phyloP scores from a whole-genome alignment of 2,113 vertebrate genomes.

The Neolamprologus ventralis region DNA sequence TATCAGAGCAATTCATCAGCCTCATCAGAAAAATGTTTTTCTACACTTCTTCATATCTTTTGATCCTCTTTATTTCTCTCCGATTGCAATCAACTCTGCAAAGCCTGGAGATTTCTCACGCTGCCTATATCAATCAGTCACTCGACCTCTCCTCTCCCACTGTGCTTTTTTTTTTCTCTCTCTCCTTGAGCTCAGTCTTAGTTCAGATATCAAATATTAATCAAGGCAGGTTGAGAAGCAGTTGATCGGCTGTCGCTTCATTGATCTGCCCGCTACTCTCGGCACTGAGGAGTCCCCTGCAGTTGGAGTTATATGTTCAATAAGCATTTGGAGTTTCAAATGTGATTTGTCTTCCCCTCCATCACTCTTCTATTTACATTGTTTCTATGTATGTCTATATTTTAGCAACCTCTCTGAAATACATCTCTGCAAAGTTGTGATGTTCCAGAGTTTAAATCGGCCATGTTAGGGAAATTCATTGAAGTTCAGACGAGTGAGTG shows the following conservation, averaged over 20 bases:
- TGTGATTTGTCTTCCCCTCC: neutral
- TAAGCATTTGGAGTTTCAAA: neutral
- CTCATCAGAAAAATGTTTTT: neutral
- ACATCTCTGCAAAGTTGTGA: neutral
- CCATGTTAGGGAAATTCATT: neutral
- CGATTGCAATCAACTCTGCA: conserved; percentile 6
- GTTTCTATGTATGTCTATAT: neutral
- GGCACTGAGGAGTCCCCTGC: neutral
- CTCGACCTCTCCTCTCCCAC: neutral
- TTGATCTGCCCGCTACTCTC: conserved; percentile 2
- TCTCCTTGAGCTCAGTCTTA: neutral
- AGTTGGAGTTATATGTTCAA: neutral
- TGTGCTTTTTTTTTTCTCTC: rapidly evolving
- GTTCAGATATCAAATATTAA: conserved; percentile 57
- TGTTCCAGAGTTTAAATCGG: neutral
- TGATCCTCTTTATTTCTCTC: conserved; percentile 19
- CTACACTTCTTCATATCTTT: conserved; percentile 11
- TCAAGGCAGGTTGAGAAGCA: conserved; percentile 19
- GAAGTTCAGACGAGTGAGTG: neutral
- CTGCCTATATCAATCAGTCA: conserved; percentile 13
- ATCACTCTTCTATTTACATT: neutral
- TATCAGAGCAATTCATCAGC: conserved; percentile 9
- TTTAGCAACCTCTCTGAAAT: neutral
- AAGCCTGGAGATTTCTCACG: neutral
- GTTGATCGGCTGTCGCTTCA: conserved; percentile 30